Evolutionary conservation across 2,113 vertebrate species (phyloP), one percentile per base, ranked within the genome.

Genomic region (Lepidothrix coronata): DNA sequence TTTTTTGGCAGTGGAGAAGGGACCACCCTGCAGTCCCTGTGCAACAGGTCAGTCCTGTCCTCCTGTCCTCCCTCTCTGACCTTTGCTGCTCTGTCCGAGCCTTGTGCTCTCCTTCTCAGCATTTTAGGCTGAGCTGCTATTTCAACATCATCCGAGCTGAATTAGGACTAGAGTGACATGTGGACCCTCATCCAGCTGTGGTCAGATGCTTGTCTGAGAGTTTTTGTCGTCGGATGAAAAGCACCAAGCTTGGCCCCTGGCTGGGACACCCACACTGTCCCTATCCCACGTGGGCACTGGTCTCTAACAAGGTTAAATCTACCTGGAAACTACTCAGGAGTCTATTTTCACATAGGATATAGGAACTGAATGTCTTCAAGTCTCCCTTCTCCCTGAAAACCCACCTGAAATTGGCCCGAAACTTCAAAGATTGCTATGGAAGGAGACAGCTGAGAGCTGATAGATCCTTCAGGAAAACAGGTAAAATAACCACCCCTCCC

Each of bases 41-140:
- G 0, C 6, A 12, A 89, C 96, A 87, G n/a, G 95, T 97, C 62
- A 54, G 58, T 91, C 96, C 86, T 68, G 91, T 96, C 88, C 67
- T 91, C 11, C 70, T 57, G 66, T 41, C 44, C 84, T 86, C 22
- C 31, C 21, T 86, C 19, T 27, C 22, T 75, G 90, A 86, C 49
- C 77, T 91, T 85, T 55, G 35, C 55, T 74, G 19, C 48, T 58
- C 51, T 83, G 55, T 51, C 75, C 2, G 0, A 91, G 59, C 30
- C 28, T 54, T 70, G 43, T 0, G 0, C 33, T 83, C 30, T 87
- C 17, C 65, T 8, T 37, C 10, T 8, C 1, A 0, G 33, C 6
- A 44, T 71, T 86, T 86, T 55, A 48, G 39, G 16, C 68, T 84
- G 51, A 94, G 37, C 46, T 93, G 43, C 18, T 74, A 8, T 89